These are phyloP conservation scores for Liasis olivaceus DNA, from an alignment of 2,797 vertebrate genomes.

Conservation along the genomic window DNA sequence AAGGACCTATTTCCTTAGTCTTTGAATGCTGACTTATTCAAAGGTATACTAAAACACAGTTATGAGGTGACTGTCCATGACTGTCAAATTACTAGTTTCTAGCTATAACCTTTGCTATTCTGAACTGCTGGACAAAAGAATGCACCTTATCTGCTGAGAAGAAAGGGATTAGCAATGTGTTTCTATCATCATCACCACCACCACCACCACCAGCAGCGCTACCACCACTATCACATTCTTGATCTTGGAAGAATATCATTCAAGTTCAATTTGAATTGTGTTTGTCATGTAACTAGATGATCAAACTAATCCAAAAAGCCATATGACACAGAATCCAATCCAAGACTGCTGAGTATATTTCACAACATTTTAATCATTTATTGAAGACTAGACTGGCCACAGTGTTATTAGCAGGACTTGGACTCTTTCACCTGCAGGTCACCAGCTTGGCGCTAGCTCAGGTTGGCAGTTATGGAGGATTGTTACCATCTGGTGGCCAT, in stretches of 20 bases:
- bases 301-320: conserved; percentile 15
- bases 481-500: conserved; percentile 36
- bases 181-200: neutral
- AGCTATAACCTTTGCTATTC: conserved; percentile 76
- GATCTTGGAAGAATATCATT: conserved; percentile 1
- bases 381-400: conserved; percentile 32
- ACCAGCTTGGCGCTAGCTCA: neutral
- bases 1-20: conserved; percentile 70
- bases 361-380: conserved; percentile 51
- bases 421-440: conserved; percentile 55
- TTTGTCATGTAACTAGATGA: conserved; percentile 29
- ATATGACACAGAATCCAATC: conserved; percentile 22
- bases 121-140: conserved; percentile 52
- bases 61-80: conserved; percentile 79
- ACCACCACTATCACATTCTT: neutral
- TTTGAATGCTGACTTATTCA: conserved; percentile 88
- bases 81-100: conserved; percentile 80
- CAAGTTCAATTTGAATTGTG: neutral
- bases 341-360: conserved; percentile 47
- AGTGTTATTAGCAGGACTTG: conserved; percentile 37
- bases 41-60: conserved; percentile 81
- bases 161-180: neutral
- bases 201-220: too few species aligned
- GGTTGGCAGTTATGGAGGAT: conserved; percentile 6
- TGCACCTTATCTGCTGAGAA: conserved; percentile 38